phyloP scores from a whole-genome alignment of 1,140 invertebrate genomes.

The Caenorhabditis brenneri region DNA sequence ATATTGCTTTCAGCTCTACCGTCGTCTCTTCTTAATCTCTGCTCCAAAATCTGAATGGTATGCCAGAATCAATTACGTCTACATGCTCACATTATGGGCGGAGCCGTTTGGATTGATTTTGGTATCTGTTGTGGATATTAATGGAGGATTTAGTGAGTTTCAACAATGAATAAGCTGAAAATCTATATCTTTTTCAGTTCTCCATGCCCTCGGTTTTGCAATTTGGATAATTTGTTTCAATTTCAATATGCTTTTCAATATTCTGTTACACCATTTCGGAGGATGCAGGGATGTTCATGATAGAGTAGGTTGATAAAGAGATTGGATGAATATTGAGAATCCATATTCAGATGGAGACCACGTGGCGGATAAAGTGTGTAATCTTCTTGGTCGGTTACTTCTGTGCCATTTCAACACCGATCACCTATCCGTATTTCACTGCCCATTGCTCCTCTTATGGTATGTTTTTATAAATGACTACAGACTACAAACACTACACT shows the following conservation, averaged over 20 bases:
- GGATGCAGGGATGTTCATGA: constrained; percentile 56
- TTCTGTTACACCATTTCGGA: constrained; percentile 64
- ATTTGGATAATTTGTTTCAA: constrained; percentile 67
- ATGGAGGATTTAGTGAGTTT: constrained; percentile 60
- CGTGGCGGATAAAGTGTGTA: constrained; percentile 65
- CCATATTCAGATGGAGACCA: constrained; percentile 63
- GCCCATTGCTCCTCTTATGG: constrained; percentile 59
- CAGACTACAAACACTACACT: not conserved
- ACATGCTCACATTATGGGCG: constrained; percentile 62
- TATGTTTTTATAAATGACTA: constrained; percentile 27
- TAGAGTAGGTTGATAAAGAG: constrained; percentile 44
- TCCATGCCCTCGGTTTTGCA: constrained; percentile 63
- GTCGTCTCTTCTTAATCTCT: constrained; percentile 60
- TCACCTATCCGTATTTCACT: constrained; percentile 63
- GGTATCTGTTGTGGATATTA: constrained; percentile 67
- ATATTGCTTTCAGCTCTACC: too few species aligned
- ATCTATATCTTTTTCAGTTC: constrained; percentile 56
- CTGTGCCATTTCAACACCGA: constrained; percentile 65
- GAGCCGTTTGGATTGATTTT: constrained; percentile 62
- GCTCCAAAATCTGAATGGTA: constrained; percentile 63
- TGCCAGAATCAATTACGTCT: constrained; percentile 54
- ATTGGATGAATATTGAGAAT: too few species aligned
- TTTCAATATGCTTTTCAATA: constrained; percentile 70
- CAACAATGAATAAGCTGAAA: too few species aligned
- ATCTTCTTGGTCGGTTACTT: constrained; percentile 62